Base-by-base conservation (phyloP, 2,888 invertebrate species). In the Seira musarum region DNA sequence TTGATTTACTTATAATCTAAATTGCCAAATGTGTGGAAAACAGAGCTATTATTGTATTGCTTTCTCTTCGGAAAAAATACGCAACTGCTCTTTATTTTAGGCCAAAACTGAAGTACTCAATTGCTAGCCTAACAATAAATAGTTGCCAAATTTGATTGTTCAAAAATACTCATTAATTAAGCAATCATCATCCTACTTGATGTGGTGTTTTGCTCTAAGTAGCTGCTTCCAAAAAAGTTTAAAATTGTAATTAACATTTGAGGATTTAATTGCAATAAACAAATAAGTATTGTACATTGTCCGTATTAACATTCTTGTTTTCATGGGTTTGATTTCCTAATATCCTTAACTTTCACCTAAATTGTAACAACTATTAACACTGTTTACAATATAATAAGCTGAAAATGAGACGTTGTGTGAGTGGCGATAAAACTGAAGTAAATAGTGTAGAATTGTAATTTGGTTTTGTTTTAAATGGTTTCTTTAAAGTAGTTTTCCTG, bases 381-480 rank as follows among this genome's bases (percentile, higher is more conserved):
- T n/a, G n/a, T n/a, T n/a, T n/a, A n/a, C n/a, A n/a, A n/a, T n/a
- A n/a, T n/a, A n/a, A n/a, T n/a, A n/a, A 61, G 49, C 72, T 78
- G 78, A 78, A 67, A 78, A 78, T 78, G 78, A 78, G 78, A 78
- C 78, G 66, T 19, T 71, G 53, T 70, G 68, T 24, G 2, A n/a
- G n/a, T 13, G 40, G 40, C 40, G 13, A 40, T 40, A 6, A 8
- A 40, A 40, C 40, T 40, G 40, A n/a, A n/a, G n/a, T n/a, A n/a
- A n/a, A n/a, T n/a, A n/a, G n/a, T n/a, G n/a, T 40, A 40, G 6
- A 8, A 8, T 40, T 40, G 13, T 6, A 46, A 68, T 35, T 15
- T 53, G n/a, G 10, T 46, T 61, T 30, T 72, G 61, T 71, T 63
- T 68, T 49, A 40, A 40, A 13, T 40, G 19, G 35, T 63, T 35